Evolutionary conservation across 2,888 invertebrate species (phyloP).

Genomic region (Gryllus longicercus): DNA sequence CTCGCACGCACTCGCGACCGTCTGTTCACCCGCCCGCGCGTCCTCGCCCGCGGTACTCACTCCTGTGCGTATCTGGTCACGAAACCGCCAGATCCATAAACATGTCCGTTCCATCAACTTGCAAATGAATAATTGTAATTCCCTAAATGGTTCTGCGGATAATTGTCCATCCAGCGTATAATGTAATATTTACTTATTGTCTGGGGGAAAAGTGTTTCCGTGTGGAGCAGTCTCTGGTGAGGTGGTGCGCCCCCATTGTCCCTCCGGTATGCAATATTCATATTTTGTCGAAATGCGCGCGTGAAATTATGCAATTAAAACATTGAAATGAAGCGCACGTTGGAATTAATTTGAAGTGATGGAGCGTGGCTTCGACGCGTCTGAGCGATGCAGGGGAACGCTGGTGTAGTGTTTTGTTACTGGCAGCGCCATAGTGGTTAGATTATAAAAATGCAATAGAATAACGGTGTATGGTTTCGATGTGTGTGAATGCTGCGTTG

Average conservation of each 20-base stretch:
- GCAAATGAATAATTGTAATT: neutral
- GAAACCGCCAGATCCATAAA: neutral
- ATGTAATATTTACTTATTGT: neutral
- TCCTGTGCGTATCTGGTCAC: no score
- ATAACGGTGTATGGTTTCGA: no score
- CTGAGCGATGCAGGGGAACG: neutral
- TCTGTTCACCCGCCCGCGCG: no score
- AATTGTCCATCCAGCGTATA: neutral
- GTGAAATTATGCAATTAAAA: slow-evolving; percentile 9
- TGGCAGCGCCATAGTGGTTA: no score
- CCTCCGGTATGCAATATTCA: neutral
- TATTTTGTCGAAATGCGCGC: slow-evolving; percentile 1
- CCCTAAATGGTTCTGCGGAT: slow-evolving; percentile 17
- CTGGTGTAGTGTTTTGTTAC: neutral
- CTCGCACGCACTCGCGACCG: no score
- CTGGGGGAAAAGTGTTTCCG: neutral
- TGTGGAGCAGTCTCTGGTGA: neutral
- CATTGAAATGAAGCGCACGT: slow-evolving; percentile 9
- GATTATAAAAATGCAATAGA: no score
- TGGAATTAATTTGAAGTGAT: neutral
- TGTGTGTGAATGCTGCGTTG: no score
- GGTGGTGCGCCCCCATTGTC: neutral
- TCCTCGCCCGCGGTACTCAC: no score
- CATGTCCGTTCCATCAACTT: neutral
- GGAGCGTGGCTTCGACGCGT: neutral